Base-by-base conservation (phyloP, 2,888 invertebrate species). In the Ctenicera cuprea region DNA sequence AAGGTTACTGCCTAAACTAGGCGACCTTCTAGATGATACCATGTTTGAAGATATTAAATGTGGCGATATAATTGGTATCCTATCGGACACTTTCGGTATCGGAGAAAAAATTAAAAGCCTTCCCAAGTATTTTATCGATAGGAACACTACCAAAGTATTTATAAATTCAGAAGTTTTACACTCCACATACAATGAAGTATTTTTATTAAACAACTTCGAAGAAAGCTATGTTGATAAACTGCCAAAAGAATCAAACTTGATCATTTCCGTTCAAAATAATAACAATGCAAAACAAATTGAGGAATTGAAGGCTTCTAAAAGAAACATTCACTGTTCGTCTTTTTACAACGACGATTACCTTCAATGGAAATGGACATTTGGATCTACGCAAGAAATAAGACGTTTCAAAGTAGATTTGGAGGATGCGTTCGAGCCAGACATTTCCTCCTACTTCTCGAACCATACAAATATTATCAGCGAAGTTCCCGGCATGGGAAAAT, bases 401-500 rank as follows among this genome's bases (percentile, higher is more conserved):
- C 1, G 1, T 9, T 33, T 33, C 7, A 33, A 33, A 33, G 9
- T 5, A 1, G 1, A 4, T 33, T 33, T 8, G 9, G 7, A 9
- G 33, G 33, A 5, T 33, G 33, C 1, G 9, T 33, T 5, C 33
- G 33, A 33, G 7, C 7, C 33, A 33, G 9, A 33, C 7, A 33
- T 33, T 33, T 33, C 33, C 1, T 33, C 2, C 9, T 33, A 33
- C 9, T 33, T 9, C 7, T 33, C 33, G 1, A 33, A 33, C 33
- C 33, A 14, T 18, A 61, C 14, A 20, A 43, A 11, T 50, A n/a
- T 65, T 1, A 37, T 65, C 0, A 68, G 59, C 16, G 68, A 61
- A 43, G 18, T 8, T 33, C 68, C 68, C 12, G 68, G 68, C 0
- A 61, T 61, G 61, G 68, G 68, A 18, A 68, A 68, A 61, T 68